Evolutionary conservation across 2,113 vertebrate genomes (phyloP).

Genomic region (Semicossyphus pulcher): DNA sequence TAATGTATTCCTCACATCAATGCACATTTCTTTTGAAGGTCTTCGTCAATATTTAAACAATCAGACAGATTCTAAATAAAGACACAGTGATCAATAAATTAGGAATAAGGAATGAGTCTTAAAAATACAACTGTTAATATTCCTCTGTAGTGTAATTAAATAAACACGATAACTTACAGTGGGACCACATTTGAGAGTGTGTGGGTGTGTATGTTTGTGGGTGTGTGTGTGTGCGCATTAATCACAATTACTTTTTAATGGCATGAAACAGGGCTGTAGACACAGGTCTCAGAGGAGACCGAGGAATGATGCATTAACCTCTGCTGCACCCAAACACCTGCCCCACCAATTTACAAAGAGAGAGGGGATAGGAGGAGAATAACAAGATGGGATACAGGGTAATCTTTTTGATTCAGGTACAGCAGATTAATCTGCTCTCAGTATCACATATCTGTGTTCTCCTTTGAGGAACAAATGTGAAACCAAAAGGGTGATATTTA

Average conservation of each 20-base stretch:
- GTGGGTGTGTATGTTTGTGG: background rate
- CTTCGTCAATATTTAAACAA: too few relatives aligned
- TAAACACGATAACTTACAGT: background rate
- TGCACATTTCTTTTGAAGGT: too few relatives aligned
- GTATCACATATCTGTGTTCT: background rate
- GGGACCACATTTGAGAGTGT: background rate
- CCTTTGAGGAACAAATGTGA: background rate
- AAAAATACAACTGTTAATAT: too few relatives aligned
- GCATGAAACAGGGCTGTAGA: conserved; percentile 31
- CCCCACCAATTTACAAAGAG: conserved; percentile 28
- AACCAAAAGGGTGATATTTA: background rate
- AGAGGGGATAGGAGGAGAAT: background rate
- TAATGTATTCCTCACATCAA: background rate
- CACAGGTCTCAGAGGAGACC: conserved; percentile 45
- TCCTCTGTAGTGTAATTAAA: conserved; percentile 29
- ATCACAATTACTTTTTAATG: conserved; percentile 69
- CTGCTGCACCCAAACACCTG: conserved; percentile 65
- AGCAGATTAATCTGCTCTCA: background rate
- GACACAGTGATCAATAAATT: too few relatives aligned
- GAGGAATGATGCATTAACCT: conserved; percentile 60
- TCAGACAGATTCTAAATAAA: too few relatives aligned
- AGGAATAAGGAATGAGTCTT: too few relatives aligned
- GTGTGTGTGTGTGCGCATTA: conserved; percentile 29
- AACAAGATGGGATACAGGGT: background rate
- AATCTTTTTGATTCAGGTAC: conserved; percentile 7